These are phyloP conservation scores for Zaprionus vittiger DNA, from an alignment of 1,140 invertebrate genomes.

Conservation along the genomic window DNA sequence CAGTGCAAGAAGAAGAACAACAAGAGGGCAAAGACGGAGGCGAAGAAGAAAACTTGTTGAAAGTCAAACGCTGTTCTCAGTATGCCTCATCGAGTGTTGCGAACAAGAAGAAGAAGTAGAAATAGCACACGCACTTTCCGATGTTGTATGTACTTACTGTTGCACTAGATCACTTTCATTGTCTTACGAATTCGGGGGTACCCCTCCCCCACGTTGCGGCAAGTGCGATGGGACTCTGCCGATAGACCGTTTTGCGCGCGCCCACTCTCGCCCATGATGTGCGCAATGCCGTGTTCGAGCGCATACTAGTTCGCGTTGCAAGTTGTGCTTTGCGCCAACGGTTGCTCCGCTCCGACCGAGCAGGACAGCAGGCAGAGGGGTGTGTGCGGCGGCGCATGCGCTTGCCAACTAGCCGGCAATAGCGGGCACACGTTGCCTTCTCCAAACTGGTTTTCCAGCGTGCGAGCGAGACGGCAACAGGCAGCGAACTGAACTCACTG, in stretches of 20 bases:
- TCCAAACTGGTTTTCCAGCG: slow-evolving; percentile 65
- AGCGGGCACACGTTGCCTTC: slow-evolving; percentile 20
- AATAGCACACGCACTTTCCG: slow-evolving; percentile 22
- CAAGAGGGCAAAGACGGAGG: neutral
- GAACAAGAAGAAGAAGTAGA: slow-evolving; percentile 8
- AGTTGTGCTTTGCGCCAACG: slow-evolving; percentile 54
- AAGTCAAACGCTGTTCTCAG: slow-evolving; percentile 34
- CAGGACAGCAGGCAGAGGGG: slow-evolving; percentile 53
- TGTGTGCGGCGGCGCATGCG: slow-evolving; percentile 50
- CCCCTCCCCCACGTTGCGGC: neutral
- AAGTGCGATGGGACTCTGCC: neutral
- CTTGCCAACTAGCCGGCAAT: slow-evolving; percentile 20
- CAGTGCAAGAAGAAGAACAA: neutral
- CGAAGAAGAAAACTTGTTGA: slow-evolving; percentile 24
- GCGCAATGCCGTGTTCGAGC: slow-evolving; percentile 80
- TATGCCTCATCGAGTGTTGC: slow-evolving; percentile 31
- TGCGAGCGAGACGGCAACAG: slow-evolving; percentile 50
- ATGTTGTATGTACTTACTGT: slow-evolving; percentile 13
- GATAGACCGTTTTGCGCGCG: slow-evolving; percentile 62
- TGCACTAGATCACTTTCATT: slow-evolving; percentile 14
- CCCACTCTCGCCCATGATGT: slow-evolving; percentile 81
- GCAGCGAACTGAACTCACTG: slow-evolving; percentile 17
- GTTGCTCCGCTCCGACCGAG: slow-evolving; percentile 23
- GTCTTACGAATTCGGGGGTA: neutral
- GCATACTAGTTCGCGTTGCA: slow-evolving; percentile 82